phyloP scores from a whole-genome alignment of 1,140 invertebrate species.

The Octopus sinensis region DNA sequence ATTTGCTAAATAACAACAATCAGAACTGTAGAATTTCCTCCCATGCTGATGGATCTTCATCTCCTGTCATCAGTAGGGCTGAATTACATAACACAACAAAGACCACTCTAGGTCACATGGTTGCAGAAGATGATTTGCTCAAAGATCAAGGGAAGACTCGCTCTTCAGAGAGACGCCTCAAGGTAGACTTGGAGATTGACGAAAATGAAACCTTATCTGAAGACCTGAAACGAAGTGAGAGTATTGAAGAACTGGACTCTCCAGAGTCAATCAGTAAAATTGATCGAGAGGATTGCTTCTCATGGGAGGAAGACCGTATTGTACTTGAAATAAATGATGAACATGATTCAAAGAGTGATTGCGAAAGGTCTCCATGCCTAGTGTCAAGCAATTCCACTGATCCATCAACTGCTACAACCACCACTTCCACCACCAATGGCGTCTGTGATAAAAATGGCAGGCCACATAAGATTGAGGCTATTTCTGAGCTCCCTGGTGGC shows the following conservation, averaged over 20 bases:
- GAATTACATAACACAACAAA: background rate
- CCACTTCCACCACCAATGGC: background rate
- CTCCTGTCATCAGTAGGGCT: no score
- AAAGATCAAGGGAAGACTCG: conserved; percentile 20
- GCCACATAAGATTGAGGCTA: conserved; percentile 3
- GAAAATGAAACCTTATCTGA: conserved; percentile 17
- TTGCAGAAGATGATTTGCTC: background rate
- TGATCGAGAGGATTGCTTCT: conserved; percentile 52
- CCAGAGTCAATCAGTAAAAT: conserved; percentile 51
- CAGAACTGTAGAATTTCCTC: no score
- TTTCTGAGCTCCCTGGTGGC: background rate
- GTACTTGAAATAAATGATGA: conserved; percentile 45
- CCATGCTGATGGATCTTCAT: no score
- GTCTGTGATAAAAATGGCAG: conserved; percentile 12
- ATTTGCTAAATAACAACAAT: no score
- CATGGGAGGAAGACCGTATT: conserved; percentile 50
- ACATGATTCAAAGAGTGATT: conserved; percentile 19
- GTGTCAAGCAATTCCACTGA: no score
- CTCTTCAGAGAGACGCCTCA: background rate
- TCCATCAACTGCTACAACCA: no score
- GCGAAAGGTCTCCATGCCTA: background rate
- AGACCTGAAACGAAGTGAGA: conserved; percentile 28
- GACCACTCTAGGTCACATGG: conserved; percentile 10
- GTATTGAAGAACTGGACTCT: conserved; percentile 50
- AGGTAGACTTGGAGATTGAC: conserved; percentile 23